Evolutionary conservation across 2,113 vertebrate species (phyloP).

Genomic region (Rutilus rutilus): DNA sequence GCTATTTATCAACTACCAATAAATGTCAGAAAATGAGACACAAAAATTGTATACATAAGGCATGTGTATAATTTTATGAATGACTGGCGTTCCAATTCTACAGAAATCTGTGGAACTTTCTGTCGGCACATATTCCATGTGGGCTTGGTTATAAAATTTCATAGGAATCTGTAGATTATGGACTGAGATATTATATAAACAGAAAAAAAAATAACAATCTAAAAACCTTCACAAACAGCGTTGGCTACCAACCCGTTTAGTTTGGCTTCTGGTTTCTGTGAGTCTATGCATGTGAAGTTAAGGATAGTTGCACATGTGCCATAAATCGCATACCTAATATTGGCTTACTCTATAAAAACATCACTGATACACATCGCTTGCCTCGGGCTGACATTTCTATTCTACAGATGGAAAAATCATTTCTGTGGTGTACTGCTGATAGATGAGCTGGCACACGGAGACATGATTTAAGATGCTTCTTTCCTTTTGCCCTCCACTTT

Average conservation of each 20-base stretch:
- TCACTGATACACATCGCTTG: constrained; percentile 59
- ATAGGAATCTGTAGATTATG: neutral
- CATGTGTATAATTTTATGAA: neutral
- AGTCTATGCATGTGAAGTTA: constrained; percentile 8
- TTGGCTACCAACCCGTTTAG: neutral
- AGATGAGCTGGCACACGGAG: constrained; percentile 57
- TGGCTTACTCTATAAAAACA: constrained; percentile 60
- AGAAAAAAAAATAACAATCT: neutral
- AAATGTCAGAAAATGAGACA: neutral
- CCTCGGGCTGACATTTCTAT: constrained; percentile 63
- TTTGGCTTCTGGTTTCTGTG: neutral
- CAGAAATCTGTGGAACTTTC: neutral
- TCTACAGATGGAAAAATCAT: constrained; percentile 64
- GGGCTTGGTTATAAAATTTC: neutral
- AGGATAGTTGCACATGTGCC: constrained; percentile 16
- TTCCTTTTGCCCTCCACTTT: constrained; percentile 60
- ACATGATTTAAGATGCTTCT: constrained; percentile 61
- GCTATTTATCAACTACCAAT: neutral
- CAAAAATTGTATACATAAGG: neutral
- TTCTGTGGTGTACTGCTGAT: constrained; percentile 56
- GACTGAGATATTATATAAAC: neutral
- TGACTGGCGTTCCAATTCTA: neutral
- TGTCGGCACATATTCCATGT: neutral
- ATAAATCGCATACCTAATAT: constrained; percentile 59
- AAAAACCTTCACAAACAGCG: neutral